Percentiles rank a stretch among this genome's conserved stretches.
Evolutionary conservation across 2,797 vertebrate species (phyloP).

Genomic region (Ispidina lecontei): DNA sequence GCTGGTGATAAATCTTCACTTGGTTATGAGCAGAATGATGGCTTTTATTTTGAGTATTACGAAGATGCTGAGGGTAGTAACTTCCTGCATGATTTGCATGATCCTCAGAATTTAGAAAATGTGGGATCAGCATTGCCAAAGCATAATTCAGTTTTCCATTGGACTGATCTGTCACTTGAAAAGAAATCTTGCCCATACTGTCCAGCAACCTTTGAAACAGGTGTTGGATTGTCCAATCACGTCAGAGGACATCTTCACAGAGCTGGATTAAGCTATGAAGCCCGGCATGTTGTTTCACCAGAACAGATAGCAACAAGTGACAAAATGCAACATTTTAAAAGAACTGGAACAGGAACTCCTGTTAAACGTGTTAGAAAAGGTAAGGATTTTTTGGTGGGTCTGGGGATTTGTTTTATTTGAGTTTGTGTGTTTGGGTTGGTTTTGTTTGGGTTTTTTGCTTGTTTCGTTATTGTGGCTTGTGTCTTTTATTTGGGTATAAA

Average conservation of each 20-base stretch:
- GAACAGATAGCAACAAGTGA: slow-evolving; percentile 93
- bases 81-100: slow-evolving; percentile 82
- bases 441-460: neutral
- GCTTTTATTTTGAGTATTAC: slow-evolving; percentile 86
- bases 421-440: neutral
- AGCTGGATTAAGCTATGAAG: slow-evolving; percentile 92
- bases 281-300: slow-evolving; percentile 90
- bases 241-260: slow-evolving; percentile 95
- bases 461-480: neutral
- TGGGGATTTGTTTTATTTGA: too few species aligned
- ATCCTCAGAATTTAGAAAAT: slow-evolving; percentile 81
- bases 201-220: slow-evolving; percentile 95
- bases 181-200: slow-evolving; percentile 90
- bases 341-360: slow-evolving; percentile 85
- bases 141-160: slow-evolving; percentile 84
- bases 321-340: slow-evolving; percentile 90
- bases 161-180: slow-evolving; percentile 85
- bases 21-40: slow-evolving; percentile 82
- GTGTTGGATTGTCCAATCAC: slow-evolving; percentile 96
- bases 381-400: slow-evolving; percentile 53
- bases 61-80: slow-evolving; percentile 80
- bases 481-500: neutral
- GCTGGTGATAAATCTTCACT: slow-evolving; percentile 78
- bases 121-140: slow-evolving; percentile 80
- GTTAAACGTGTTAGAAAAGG: slow-evolving; percentile 92